phyloP scores from a whole-genome alignment of 2,888 invertebrate genomes.

The Tillus elongatus region DNA sequence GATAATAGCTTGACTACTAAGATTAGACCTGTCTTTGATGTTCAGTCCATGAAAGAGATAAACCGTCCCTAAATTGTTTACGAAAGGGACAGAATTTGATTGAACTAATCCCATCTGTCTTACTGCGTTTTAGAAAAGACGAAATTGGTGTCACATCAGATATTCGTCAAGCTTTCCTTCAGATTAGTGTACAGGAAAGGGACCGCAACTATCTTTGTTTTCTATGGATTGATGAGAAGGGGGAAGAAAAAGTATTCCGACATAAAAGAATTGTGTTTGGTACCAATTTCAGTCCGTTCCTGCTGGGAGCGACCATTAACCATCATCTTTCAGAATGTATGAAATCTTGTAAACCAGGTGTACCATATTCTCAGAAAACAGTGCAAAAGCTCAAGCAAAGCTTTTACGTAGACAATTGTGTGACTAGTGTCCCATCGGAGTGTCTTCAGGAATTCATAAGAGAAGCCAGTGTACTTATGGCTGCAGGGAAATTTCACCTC shows the following conservation, averaged over 20 bases:
- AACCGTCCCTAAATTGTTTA: slow-evolving; percentile 9
- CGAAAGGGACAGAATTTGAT: slow-evolving; percentile 17
- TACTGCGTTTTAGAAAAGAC: slow-evolving; percentile 16
- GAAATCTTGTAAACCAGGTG: slow-evolving; percentile 5
- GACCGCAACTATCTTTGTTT: slow-evolving; percentile 26
- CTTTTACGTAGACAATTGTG: slow-evolving; percentile 22
- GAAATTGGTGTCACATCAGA: slow-evolving; percentile 18
- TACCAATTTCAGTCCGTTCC: slow-evolving; percentile 18
- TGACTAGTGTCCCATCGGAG: slow-evolving; percentile 14
- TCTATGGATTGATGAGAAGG: slow-evolving; percentile 20
- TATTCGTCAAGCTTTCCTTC: slow-evolving; percentile 19
- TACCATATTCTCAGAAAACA: slow-evolving; percentile 10
- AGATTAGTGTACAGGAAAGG: slow-evolving; percentile 19
- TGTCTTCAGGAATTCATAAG: slow-evolving; percentile 12
- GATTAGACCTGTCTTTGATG: slow-evolving; percentile 13
- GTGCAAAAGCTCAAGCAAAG: slow-evolving; percentile 11
- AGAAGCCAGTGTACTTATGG: slow-evolving; percentile 14
- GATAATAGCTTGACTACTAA: slow-evolving; percentile 10
- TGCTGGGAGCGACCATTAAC: slow-evolving; percentile 16
- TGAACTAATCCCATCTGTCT: slow-evolving; percentile 16
- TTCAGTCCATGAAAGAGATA: not conserved
- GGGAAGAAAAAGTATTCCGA: slow-evolving; percentile 12
- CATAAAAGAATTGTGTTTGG: slow-evolving; percentile 19
- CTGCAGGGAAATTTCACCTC: slow-evolving; percentile 16
- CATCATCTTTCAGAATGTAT: slow-evolving; percentile 10